Evolutionary conservation across 2,113 vertebrate genomes (phyloP).

Genomic region (Callionymus lyra): DNA sequence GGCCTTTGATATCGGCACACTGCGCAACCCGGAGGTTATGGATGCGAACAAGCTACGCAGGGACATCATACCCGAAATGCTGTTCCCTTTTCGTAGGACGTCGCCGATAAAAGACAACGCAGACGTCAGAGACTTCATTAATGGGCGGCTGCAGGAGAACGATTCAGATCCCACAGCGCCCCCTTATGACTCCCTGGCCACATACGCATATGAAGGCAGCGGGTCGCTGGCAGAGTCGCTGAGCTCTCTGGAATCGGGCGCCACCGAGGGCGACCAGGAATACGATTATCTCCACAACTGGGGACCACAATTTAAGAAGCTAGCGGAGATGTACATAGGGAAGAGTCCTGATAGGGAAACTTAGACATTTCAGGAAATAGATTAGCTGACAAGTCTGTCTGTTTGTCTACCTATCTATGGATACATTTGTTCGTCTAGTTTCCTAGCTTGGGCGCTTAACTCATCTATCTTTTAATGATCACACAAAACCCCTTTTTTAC

Average conservation of each 20-base stretch:
- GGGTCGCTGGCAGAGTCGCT: conserved; percentile 90
- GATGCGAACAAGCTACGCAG: conserved; percentile 89
- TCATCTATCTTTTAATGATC: conserved; percentile 40
- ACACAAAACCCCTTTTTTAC: background rate
- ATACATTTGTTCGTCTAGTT: conserved; percentile 46
- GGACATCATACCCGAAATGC: conserved; percentile 88
- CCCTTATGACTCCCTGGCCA: conserved; percentile 92
- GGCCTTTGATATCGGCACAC: conserved; percentile 95
- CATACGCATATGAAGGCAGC: conserved; percentile 91
- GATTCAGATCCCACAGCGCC: conserved; percentile 87
- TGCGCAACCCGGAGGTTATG: conserved; percentile 88
- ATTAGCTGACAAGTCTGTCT: conserved; percentile 22
- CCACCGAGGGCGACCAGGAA: conserved; percentile 90
- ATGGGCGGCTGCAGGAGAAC: conserved; percentile 86
- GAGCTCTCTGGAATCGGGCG: conserved; percentile 86
- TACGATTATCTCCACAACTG: conserved; percentile 94
- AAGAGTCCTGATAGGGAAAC: conserved; percentile 85
- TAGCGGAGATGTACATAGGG: conserved; percentile 95
- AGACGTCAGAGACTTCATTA: conserved; percentile 93
- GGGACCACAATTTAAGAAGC: conserved; percentile 92
- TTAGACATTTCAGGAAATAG: conserved; percentile 47
- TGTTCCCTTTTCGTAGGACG: conserved; percentile 84
- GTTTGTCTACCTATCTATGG: conserved; percentile 40
- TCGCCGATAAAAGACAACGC: conserved; percentile 86
- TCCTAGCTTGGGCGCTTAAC: conserved; percentile 43